Base-by-base conservation (phyloP, 1,140 invertebrate genomes). In the Drusus annulatus region DNA sequence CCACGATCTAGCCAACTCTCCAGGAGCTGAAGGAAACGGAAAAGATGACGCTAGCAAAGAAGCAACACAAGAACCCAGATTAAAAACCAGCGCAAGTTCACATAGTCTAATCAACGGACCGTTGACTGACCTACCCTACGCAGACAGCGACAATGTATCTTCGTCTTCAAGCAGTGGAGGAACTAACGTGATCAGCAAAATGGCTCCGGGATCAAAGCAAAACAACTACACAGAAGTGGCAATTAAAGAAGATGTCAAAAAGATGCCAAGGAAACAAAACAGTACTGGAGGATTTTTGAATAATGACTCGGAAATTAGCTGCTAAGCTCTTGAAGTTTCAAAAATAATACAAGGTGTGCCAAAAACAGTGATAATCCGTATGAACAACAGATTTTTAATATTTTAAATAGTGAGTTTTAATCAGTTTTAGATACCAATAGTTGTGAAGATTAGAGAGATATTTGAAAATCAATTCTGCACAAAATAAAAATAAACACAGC, bases 111-210 rank as follows among this genome's bases (percentile, higher is more conserved):
- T 90, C 1, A 90, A 90, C 62, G 89, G 89, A 16, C 88, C 89
- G 0, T 86, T 90, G 84, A 89, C 89, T 0, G 89, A 90, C 73
- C 86, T 90, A 0, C 89, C 89, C 0, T 90, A 89, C 80, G 89
- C 87, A 1, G 89, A 90, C 78, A 90, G 89, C 63, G 88, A 89
- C 74, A 89, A 89, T 71, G 85, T 86, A 0, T 89, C 88, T 1
- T 81, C 80, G 8, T 80, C 83, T 54, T 83, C 82, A 13, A 81
- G 82, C 45, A 81, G 52, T 31, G 76, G 79, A 19, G 79, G 79
- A 17, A 19, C 77, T 2, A 83, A 83, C 23, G 76, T 81, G 2
- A 83, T 83, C 8, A 73, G 71, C 45, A 76, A 75, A 31, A 51
- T 79, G 25, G 31, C 58, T 8, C 77, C 77, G 2, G 68, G 71